Base-by-base conservation (phyloP, 2,113 vertebrate genomes). In the Calypte anna region DNA sequence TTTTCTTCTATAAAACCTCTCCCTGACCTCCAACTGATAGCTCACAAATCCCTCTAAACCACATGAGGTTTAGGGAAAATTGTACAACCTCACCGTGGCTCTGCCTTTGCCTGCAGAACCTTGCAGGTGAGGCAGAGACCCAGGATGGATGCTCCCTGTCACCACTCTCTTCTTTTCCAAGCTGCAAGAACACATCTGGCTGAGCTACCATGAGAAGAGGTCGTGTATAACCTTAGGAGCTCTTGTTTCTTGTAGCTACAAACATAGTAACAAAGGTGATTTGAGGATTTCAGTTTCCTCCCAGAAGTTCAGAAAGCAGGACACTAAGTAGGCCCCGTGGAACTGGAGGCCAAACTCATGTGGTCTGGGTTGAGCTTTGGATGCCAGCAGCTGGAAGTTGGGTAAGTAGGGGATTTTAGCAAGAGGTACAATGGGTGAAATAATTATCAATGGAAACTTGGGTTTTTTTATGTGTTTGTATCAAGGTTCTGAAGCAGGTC, bases 161-260 rank as follows among this genome's bases (percentile, higher is more conserved):
- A 73, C 27, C 22, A 22, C n/a, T 61, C 8, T 43, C n/a, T 36
- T 64, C 33, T 27, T 33, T 58, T 76, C 17, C 6, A 31, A 40
- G 21, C 63, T 80, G 59, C 43, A 58, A 40, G 61, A 70, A 21
- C 31, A 19, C 4, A 3, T 67, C 17, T 57, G 20, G 33, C 76
- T 70, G 68, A 58, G 46, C 36, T 25, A 46, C n/a, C 15, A 74
- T 36, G 40, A 53, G 33, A 68, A 36, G 50, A 69, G 14, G n/a
- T 73, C 1, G 0, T 5, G 20, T 14, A 6, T 1, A 0, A 14
- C 13, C 30, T 59, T 69, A 54, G 21, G 28, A 76, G 20, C 27
- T 77, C 38, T n/a, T 38, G 14, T 70, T 88, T 86, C 30, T 73
- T 64, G 9, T 30, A 33, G 30, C 61, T 85, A 33, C 40, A 72